These are phyloP conservation scores for Hippocampus mohnikei DNA, from an alignment of 2,113 vertebrate genomes.

Conservation along the genomic window DNA sequence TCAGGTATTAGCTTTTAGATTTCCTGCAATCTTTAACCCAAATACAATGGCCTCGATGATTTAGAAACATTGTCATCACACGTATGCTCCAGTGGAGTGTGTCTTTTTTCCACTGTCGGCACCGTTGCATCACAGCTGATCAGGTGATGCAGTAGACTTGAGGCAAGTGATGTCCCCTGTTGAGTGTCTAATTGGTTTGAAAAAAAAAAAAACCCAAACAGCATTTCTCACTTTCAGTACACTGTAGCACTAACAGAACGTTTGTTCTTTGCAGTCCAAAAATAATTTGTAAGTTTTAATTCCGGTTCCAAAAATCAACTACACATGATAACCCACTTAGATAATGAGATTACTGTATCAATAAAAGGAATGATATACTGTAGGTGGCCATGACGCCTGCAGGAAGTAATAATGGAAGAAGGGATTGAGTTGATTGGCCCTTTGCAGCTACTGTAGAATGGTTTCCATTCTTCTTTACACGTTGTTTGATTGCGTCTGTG, in stretches of 20 bases:
- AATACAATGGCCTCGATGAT: not conserved
- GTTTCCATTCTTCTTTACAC: not conserved
- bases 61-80: not conserved
- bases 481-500: not conserved
- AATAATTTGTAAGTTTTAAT: not conserved
- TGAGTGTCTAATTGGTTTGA: conserved; percentile 7
- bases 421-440: not conserved
- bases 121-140: conserved; percentile 7
- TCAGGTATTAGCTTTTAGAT: not conserved
- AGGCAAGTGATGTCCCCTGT: conserved; percentile 4
- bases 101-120: conserved; percentile 1
- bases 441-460: not conserved
- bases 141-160: not conserved
- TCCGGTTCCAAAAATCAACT: not conserved
- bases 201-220: not conserved
- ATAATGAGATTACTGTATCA: not conserved
- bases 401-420: not conserved
- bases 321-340: not conserved
- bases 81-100: not conserved
- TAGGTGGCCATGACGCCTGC: not conserved
- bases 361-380: not conserved
- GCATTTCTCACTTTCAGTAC: not conserved
- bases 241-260: not conserved
- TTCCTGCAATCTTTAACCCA: not conserved
- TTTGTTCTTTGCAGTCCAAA: not conserved